These are phyloP conservation scores for Pithys albifrons DNA, from an alignment of 2,113 vertebrate genomes.

Conservation along the genomic window DNA sequence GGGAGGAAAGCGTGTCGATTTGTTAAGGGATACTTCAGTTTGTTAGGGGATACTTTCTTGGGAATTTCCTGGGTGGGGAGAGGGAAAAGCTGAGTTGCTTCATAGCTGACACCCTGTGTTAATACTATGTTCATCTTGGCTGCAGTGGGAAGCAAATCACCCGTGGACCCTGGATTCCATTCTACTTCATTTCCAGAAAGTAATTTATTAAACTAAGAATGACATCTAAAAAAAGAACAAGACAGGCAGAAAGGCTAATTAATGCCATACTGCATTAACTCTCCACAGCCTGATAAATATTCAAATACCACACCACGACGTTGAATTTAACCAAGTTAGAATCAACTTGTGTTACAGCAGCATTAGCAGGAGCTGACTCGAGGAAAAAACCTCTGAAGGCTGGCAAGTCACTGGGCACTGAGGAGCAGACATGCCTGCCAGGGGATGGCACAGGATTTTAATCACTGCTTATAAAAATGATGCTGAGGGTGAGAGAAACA, in stretches of 20 bases:
- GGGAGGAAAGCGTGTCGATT: background rate
- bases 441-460: background rate
- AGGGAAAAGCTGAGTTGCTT: background rate
- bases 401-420: background rate
- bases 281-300: slow-evolving; percentile 70
- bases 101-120: background rate
- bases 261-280: slow-evolving; percentile 72
- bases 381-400: background rate
- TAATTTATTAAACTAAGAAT: slow-evolving; percentile 70
- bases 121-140: background rate
- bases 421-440: background rate
- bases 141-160: slow-evolving; percentile 20
- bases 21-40: background rate
- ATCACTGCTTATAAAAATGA: background rate
- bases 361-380: background rate
- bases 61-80: background rate
- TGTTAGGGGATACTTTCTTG: background rate
- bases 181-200: slow-evolving; percentile 60
- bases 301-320: slow-evolving; percentile 31
- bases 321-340: slow-evolving; percentile 50
- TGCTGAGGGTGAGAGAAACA: background rate
- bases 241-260: slow-evolving; percentile 74
- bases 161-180: slow-evolving; percentile 30
- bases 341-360: background rate
- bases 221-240: slow-evolving; percentile 70